phyloP scores from a whole-genome alignment of 2,797 vertebrate species.

The Acipenser ruthenus region DNA sequence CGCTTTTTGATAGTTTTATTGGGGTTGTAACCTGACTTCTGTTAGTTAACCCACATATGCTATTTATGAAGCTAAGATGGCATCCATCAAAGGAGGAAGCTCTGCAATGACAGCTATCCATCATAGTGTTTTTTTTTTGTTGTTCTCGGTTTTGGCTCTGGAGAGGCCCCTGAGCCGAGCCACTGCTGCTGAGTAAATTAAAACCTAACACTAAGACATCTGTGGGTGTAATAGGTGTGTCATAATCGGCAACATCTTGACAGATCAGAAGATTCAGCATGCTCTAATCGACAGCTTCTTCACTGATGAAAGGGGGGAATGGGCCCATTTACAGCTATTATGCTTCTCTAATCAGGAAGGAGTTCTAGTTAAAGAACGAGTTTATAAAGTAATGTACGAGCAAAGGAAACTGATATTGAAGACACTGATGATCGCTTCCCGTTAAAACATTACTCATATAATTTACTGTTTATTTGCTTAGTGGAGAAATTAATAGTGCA shows the following conservation, averaged over 20 bases:
- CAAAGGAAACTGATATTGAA: too few relatives aligned
- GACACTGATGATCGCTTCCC: too few relatives aligned
- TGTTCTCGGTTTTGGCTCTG: constrained; percentile 22
- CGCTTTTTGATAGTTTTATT: constrained; percentile 50
- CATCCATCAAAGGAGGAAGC: constrained; percentile 47
- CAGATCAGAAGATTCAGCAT: background rate
- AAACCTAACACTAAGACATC: constrained; percentile 8
- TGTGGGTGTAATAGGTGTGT: constrained; percentile 3
- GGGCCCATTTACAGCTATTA: background rate
- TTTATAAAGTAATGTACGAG: too few relatives aligned
- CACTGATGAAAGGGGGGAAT: background rate
- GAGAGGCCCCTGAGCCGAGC: background rate
- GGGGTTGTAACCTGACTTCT: constrained; percentile 56
- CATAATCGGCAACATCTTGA: background rate
- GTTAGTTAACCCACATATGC: constrained; percentile 50
- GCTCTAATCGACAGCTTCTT: background rate
- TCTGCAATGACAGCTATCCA: constrained; percentile 37
- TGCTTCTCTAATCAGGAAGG: background rate
- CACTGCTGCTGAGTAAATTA: constrained; percentile 17
- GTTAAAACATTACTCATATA: too few relatives aligned
- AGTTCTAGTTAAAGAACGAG: background rate
- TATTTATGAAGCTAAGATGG: constrained; percentile 67
- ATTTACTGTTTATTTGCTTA: too few relatives aligned
- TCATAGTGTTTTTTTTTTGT: constrained; percentile 22
- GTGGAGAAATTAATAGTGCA: too few relatives aligned